Conservation (phyloP, 2,797 vertebrate genomes). For the Scleropages formosus region DNA sequence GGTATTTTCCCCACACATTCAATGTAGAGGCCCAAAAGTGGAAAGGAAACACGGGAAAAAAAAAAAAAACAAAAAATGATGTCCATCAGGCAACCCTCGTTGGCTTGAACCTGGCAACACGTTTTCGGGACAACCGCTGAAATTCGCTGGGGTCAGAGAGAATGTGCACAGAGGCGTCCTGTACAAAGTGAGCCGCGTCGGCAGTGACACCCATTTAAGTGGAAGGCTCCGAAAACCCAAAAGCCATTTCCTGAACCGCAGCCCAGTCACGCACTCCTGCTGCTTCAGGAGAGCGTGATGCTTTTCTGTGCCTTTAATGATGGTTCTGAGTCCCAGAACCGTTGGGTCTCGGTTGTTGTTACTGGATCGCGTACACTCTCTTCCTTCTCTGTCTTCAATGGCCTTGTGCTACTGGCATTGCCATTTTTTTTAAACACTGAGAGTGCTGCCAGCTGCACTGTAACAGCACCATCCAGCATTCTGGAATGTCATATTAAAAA, state of each 20-base stretch:
- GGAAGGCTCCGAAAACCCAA: constrained; percentile 66
- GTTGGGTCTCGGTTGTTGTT: constrained; percentile 48
- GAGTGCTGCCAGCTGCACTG: too few species aligned
- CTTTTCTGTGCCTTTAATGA: constrained; percentile 51
- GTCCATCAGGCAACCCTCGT: constrained; percentile 43
- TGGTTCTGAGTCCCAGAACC: constrained; percentile 43
- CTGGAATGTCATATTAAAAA: too few species aligned
- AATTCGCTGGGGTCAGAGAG: constrained; percentile 57
- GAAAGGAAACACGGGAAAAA: not conserved
- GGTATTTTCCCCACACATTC: not conserved
- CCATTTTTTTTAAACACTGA: too few species aligned
- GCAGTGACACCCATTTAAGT: constrained; percentile 73
- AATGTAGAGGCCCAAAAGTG: not conserved
- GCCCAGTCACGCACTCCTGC: constrained; percentile 60
- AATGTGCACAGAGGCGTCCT: constrained; percentile 55
- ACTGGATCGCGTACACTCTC: constrained; percentile 44
- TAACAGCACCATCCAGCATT: too few species aligned
- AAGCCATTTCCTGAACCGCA: constrained; percentile 74
- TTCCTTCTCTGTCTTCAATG: too few species aligned
- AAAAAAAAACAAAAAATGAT: not conserved
- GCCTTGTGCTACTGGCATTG: too few species aligned
- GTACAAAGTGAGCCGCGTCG: constrained; percentile 61
- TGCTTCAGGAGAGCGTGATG: constrained; percentile 48
- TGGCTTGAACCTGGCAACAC: constrained; percentile 56
- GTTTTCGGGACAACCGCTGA: constrained; percentile 61